Evolutionary conservation across 2,888 invertebrate species (phyloP).

Genomic region (Elmis aenea): DNA sequence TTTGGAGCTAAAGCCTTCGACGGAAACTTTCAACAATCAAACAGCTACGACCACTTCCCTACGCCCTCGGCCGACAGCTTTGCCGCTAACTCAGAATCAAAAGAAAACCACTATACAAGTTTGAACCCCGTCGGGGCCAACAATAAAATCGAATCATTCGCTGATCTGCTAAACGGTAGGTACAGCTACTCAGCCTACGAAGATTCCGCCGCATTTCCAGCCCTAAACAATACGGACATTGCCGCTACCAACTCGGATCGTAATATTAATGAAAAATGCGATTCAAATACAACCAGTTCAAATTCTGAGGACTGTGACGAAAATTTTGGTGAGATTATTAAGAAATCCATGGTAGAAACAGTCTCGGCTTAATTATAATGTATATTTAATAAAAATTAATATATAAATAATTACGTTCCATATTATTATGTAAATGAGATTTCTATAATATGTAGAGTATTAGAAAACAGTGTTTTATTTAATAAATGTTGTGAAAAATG

Average conservation of each 20-base stretch:
- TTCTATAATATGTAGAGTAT: constrained; percentile 46
- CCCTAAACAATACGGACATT: constrained; percentile 24
- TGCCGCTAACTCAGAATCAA: constrained; percentile 43
- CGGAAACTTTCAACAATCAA: constrained; percentile 43
- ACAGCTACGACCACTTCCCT: constrained; percentile 53
- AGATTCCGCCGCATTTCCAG: constrained; percentile 39
- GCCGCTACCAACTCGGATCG: constrained; percentile 21
- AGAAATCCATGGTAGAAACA: constrained; percentile 88
- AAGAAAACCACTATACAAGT: constrained; percentile 62
- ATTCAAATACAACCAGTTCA: constrained; percentile 27
- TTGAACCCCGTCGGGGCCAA: constrained; percentile 62
- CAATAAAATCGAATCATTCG: constrained; percentile 67
- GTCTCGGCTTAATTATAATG: constrained; percentile 64
- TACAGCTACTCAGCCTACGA: constrained; percentile 53
- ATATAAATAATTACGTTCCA: constrained; percentile 39
- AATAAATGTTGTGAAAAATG: constrained; percentile 47
- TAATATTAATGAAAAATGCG: constrained; percentile 24
- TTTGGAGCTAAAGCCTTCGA: constrained; percentile 49
- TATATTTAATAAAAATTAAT: constrained; percentile 25
- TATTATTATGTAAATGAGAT: constrained; percentile 44
- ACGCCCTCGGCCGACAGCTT: constrained; percentile 46
- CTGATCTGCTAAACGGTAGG: constrained; percentile 56
- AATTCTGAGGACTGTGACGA: constrained; percentile 54
- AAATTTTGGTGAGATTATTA: constrained; percentile 88
- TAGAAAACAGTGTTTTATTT: constrained; percentile 44